These are phyloP conservation scores for Manis crassicaudata DNA, from an alignment of 2,797 vertebrate genomes.

Conservation along the genomic window DNA sequence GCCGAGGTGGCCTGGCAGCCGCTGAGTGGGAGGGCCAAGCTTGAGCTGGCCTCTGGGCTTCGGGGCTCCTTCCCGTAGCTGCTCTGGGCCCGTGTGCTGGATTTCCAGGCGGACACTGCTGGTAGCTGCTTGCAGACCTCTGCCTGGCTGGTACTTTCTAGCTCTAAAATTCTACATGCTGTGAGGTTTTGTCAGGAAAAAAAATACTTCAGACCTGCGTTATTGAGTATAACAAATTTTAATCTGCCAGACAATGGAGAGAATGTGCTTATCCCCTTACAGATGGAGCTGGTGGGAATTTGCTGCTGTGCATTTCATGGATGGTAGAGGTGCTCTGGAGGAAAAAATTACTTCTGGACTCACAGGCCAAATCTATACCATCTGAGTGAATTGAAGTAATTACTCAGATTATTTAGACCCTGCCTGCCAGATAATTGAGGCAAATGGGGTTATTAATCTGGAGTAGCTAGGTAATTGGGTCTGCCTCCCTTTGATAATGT, in stretches of 20 bases:
- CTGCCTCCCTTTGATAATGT: slow-evolving; percentile 71
- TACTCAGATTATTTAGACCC: slow-evolving; percentile 69
- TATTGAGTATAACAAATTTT: slow-evolving; percentile 9
- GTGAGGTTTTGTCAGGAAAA: background rate
- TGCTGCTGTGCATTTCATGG: slow-evolving; percentile 19
- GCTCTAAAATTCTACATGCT: background rate
- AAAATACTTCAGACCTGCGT: background rate
- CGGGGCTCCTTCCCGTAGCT: background rate
- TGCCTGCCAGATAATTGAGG: slow-evolving; percentile 75
- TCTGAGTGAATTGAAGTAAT: slow-evolving; percentile 71
- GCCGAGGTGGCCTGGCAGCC: background rate
- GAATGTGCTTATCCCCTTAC: background rate
- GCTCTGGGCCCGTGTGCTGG: background rate
- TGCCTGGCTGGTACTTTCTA: background rate
- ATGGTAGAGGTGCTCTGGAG: slow-evolving; percentile 13
- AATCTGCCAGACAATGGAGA: background rate
- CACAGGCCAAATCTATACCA: slow-evolving; percentile 40
- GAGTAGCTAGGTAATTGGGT: slow-evolving; percentile 73
- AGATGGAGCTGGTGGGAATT: background rate
- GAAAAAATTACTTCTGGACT: slow-evolving; percentile 51
- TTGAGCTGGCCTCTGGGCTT: background rate
- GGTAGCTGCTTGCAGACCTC: background rate
- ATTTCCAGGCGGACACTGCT: background rate
- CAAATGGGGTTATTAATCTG: slow-evolving; percentile 77
- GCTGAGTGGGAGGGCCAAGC: background rate